A percentile compares a stretch with the other conserved stretches of the same genome.
phyloP scores from a whole-genome alignment of 2,113 vertebrate genomes.

The Platycercus adscitus region DNA sequence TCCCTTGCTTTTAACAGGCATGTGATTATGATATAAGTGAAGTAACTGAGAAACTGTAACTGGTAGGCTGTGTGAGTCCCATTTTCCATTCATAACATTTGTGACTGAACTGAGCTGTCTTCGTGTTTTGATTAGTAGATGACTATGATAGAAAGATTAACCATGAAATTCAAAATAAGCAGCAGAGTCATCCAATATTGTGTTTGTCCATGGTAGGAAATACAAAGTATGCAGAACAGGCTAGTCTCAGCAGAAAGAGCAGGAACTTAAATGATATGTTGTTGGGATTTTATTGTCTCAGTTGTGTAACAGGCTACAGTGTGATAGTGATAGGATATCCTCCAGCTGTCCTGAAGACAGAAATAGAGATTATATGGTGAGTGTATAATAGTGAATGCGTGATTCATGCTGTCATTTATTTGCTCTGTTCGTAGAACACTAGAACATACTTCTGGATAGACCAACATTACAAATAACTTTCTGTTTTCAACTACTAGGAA shows the following conservation, averaged over 20 bases:
- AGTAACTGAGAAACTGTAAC: neutral
- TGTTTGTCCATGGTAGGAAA: neutral
- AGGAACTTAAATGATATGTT: neutral
- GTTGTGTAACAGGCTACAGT: neutral
- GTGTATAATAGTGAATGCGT: neutral
- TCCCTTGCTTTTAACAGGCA: neutral
- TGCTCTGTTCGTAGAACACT: neutral
- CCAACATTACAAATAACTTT: neutral
- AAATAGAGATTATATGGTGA: neutral
- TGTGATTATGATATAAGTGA: neutral
- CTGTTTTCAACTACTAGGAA: neutral
- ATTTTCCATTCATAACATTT: neutral
- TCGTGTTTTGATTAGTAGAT: neutral
- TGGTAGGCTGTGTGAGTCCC: neutral
- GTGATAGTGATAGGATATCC: neutral
- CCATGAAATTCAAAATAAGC: neutral
- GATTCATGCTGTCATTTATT: neutral
- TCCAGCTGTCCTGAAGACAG: neutral
- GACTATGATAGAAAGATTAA: neutral
- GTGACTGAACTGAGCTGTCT: neutral
- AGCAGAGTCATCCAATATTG: neutral
- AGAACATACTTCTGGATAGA: neutral
- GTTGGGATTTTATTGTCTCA: neutral
- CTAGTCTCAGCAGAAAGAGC: neutral
- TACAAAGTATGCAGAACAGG: neutral